Base-by-base conservation (phyloP, 2,113 vertebrate genomes). In the Gobiocypris rarus region DNA sequence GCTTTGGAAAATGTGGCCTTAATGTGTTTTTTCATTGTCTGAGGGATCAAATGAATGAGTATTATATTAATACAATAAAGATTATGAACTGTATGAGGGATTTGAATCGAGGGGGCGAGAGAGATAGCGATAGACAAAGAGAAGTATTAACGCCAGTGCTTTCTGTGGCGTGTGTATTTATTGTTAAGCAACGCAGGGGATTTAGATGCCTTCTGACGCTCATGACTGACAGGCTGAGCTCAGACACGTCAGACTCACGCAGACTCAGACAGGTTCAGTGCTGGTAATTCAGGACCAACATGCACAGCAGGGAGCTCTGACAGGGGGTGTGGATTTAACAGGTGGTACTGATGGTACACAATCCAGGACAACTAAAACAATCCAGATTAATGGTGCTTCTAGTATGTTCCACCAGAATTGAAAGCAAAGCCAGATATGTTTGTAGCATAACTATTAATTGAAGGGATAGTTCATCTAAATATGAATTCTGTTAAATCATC, bases 51-150 rank as follows among this genome's bases (percentile, higher is more conserved):
- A 76, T 26, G 13, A 78, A 45, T 63, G 41, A 13, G 54, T 61
- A 59, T 78, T 63, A 63, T 26, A 79, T 79, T 79, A 63, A 79
- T 79, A 63, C 56, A 79, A 79, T 79, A 79, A 79, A 79, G 76
- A 79, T 79, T 79, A 79, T 79, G 9, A 79, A 63, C 56, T 45
- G 58, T 26, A 24, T 77, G n/a, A 73, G 31, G 19, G 54, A 28
- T 34, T 71, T 75, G 7, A 19, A 58, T 75, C 52, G 1, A 48
- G 9, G 73, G 9, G 73, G 17, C 34, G 58, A 74, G 54, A 52
- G 45, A 69, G 24, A 73, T 22, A 81, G 69, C 6, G 58, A 63
- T 22, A 41, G 26, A 75, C n/a, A n/a, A n/a, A n/a, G n/a, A 31
- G 61, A 52, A 15, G 13, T n/a, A 59, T n/a, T 75, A 54, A 75